Conservation (phyloP, 1,140 invertebrate genomes). For the Asobara japonica region DNA sequence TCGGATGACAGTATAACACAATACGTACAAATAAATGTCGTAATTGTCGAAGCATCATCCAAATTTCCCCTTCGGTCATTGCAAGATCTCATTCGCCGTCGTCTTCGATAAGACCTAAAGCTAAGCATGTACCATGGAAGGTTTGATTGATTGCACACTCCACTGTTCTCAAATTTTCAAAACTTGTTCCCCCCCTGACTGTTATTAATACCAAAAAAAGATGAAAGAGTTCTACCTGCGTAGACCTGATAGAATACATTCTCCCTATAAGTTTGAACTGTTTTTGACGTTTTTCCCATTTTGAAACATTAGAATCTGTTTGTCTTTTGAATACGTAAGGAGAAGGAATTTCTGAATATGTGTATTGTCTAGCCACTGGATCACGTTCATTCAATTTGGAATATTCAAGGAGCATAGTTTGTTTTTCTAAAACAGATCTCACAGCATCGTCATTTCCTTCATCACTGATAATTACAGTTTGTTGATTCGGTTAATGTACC, state of each 20-base stretch:
- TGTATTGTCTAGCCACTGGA: background rate
- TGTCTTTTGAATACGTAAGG: background rate
- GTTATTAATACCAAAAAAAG: background rate
- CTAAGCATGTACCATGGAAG: conserved; percentile 15
- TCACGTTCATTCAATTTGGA: background rate
- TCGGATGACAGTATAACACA: background rate
- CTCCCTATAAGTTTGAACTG: background rate
- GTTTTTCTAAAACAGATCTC: background rate
- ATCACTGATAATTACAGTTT: background rate
- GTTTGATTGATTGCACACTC: conserved; percentile 13
- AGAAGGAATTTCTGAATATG: background rate
- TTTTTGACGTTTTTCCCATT: background rate
- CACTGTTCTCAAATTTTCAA: conserved; percentile 1
- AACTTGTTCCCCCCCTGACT: background rate
- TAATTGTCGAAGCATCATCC: background rate
- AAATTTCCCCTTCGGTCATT: conserved; percentile 17
- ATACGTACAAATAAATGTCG: background rate
- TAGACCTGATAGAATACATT: background rate
- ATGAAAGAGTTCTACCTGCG: background rate
- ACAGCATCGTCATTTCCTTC: background rate
- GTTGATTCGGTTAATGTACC: background rate
- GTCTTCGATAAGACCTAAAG: conserved; percentile 24
- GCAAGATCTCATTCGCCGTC: conserved; percentile 20
- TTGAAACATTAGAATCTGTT: background rate
- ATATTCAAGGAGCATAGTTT: background rate